Evolutionary conservation across 1,140 invertebrate genomes (phyloP).

Genomic region (Sminthurinus signatus): DNA sequence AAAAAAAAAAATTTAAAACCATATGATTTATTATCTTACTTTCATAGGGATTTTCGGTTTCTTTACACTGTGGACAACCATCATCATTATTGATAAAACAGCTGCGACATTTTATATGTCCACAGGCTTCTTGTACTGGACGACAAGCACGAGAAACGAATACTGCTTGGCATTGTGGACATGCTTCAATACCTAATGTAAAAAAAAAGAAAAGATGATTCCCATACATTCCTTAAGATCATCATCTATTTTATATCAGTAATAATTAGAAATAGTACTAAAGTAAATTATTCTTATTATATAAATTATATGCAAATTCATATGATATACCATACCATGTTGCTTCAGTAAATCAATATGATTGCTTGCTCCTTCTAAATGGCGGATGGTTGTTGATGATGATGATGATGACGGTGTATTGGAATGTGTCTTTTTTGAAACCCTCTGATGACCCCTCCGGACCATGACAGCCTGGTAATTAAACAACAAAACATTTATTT

Average conservation of each 20-base stretch:
- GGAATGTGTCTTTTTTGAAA: conserved; percentile 6
- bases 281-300: too few relatives aligned
- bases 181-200: conserved; percentile 23
- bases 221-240: too few relatives aligned
- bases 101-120: conserved; percentile 48
- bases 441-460: background rate
- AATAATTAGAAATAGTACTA: too few relatives aligned
- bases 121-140: conserved; percentile 48
- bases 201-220: too few relatives aligned
- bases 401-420: background rate
- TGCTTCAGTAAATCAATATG: background rate
- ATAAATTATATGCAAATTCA: too few relatives aligned
- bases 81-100: conserved; percentile 47
- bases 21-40: too few relatives aligned
- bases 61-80: conserved; percentile 45
- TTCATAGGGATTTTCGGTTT: background rate
- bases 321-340: too few relatives aligned
- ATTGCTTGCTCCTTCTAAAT: background rate
- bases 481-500: too few relatives aligned
- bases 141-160: conserved; percentile 42
- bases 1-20: too few relatives aligned
- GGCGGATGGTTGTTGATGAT: background rate
- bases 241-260: too few relatives aligned
- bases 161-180: conserved; percentile 46
- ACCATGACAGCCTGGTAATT: conserved; percentile 19